Evolutionary conservation across 2,113 vertebrate species (phyloP).

Genomic region (Platycercus adscitus): DNA sequence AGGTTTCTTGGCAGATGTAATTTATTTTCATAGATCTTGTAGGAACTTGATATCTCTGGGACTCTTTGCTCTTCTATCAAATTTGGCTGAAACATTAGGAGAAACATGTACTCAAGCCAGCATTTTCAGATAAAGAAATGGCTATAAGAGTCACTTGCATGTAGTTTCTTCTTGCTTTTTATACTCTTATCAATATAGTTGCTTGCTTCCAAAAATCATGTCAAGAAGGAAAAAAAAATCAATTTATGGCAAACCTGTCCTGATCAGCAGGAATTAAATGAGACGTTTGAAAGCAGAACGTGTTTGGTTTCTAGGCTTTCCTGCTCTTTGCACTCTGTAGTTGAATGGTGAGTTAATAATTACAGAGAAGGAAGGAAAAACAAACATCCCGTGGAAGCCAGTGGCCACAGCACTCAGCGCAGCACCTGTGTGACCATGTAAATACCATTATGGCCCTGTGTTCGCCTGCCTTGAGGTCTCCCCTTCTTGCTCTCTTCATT

Average conservation of each 20-base stretch:
- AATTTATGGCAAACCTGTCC: neutral
- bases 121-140: neutral
- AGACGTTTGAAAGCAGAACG: neutral
- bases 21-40: constrained; percentile 11
- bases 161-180: neutral
- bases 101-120: neutral
- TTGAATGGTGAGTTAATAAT: neutral
- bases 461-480: neutral
- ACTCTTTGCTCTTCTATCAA: neutral
- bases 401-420: accelerated
- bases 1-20: neutral
- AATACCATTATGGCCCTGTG: accelerated
- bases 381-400: neutral
- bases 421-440: neutral
- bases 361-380: neutral
- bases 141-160: neutral
- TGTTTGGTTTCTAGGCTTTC: neutral
- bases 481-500: neutral
- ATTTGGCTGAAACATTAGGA: neutral
- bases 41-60: neutral
- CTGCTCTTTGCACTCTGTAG: neutral
- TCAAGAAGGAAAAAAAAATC: neutral
- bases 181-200: neutral
- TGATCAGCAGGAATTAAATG: neutral
- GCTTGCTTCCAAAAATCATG: neutral